Evolutionary conservation across 2,888 invertebrate genomes (phyloP), one percentile per base, ranked within the genome.

Genomic region (Athalia cordata): DNA sequence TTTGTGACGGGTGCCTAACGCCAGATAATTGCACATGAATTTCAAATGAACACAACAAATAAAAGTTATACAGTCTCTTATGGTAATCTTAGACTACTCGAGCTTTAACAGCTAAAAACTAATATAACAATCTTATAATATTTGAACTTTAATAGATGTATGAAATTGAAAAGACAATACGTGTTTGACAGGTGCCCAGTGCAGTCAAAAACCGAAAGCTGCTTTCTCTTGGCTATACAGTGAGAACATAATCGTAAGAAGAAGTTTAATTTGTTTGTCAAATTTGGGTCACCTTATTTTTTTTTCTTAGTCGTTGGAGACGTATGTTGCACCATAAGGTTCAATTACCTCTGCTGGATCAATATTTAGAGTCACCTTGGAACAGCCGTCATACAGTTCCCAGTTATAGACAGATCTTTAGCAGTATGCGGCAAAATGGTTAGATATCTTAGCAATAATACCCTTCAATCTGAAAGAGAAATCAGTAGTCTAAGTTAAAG

Each of bases 311-410:
- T 13, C 0, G 0, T 13, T 67, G 50, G 15, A 5, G 15, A 50
- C 11, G 67, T 50, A 67, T 67, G 50, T 67, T 67, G 50, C 67
- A 67, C 67, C 29, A 9, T 67, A 1, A 67, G 67, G 49, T 67
- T 52, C 67, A 13, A 67, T 67, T 52, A 29, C 67, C 50, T 67
- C 67, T 67, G 67, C 6, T 7, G 67, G 67, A 52, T 67, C 50
- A 9, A 50, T 3, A 50, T 67, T 67, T 50, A 15, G n/a, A 67
- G 67, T 67, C 49, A 52, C 50, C 67, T 43, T n/a, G 5, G 65
- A 8, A 11, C 6, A 45, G 47, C 65, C 5, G n/a, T 65, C 65
- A 65, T 65, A 64, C 8, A 64, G 64, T 64, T 64, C 47, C 64
- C 47, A 47, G n/a, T 11, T 9, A 64, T 64, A 11, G 47, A 45